phyloP scores from a whole-genome alignment of 2,113 vertebrate genomes.

The Aspiorhynchus laticeps region DNA sequence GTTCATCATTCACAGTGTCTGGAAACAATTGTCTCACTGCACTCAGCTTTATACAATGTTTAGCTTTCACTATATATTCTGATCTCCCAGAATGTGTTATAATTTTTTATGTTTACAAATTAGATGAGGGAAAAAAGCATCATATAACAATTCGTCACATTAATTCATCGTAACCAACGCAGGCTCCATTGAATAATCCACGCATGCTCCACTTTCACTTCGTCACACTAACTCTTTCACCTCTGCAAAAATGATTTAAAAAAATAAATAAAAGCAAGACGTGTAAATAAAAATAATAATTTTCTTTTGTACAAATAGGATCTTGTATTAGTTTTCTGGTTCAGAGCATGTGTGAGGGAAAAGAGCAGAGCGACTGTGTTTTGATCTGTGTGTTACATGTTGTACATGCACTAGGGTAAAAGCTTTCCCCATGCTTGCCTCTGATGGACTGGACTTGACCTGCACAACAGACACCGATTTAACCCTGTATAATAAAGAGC shows the following conservation, averaged over 20 bases:
- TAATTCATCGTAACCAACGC: conserved; percentile 9
- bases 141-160: conserved; percentile 10
- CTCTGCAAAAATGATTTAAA: not conserved
- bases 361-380: conserved; percentile 23
- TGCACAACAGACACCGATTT: conserved; percentile 66
- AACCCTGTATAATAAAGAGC: conserved; percentile 59
- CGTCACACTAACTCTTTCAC: conserved; percentile 9
- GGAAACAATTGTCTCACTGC: not conserved
- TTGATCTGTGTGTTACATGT: conserved; percentile 41
- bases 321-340: conserved; percentile 47
- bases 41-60: not conserved
- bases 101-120: conserved; percentile 21
- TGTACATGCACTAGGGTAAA: conserved; percentile 47
- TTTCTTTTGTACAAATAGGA: conserved; percentile 57
- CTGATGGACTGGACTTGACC: conserved; percentile 51
- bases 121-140: not conserved
- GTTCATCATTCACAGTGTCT: conserved; percentile 13
- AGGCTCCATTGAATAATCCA: conserved; percentile 1
- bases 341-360: conserved; percentile 48
- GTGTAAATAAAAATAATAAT: conserved; percentile 52
- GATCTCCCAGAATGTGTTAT: conserved; percentile 21
- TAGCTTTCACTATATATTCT: conserved; percentile 24
- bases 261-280: conserved; percentile 40
- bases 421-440: conserved; percentile 48
- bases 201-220: conserved; percentile 44